phyloP scores from a whole-genome alignment of 2,888 invertebrate genomes.

The Tetranychus piercei region DNA sequence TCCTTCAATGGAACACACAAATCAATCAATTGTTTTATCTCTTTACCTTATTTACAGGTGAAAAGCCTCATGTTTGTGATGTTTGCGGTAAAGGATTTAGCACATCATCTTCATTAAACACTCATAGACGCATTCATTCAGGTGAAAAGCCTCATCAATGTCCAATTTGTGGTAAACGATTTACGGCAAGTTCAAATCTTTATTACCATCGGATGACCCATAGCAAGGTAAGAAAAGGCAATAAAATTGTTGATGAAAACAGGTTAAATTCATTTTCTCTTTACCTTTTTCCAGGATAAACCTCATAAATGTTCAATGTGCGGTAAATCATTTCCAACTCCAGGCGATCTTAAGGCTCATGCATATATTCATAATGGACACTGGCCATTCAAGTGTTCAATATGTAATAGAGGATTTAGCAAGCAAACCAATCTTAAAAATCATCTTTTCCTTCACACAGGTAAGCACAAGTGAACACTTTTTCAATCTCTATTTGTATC shows the following conservation, averaged over 20 bases:
- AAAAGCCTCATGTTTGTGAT: slow-evolving; percentile 87
- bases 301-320: slow-evolving; percentile 36
- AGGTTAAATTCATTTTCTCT: neutral
- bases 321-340: slow-evolving; percentile 18
- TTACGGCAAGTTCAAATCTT: slow-evolving; percentile 84
- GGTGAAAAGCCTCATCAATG: slow-evolving; percentile 53
- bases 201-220: slow-evolving; percentile 97
- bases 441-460: slow-evolving; percentile 37
- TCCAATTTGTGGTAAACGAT: slow-evolving; percentile 65
- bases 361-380: slow-evolving; percentile 72
- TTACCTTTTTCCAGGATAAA: slow-evolving; percentile 51
- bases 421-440: slow-evolving; percentile 90
- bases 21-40: neutral
- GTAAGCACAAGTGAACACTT: neutral
- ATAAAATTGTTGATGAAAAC: neutral
- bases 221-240: slow-evolving; percentile 56
- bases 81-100: slow-evolving; percentile 91
- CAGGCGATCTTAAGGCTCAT: slow-evolving; percentile 15
- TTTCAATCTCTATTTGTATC: neutral
- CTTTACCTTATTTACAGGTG: slow-evolving; percentile 32
- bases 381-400: slow-evolving; percentile 89
- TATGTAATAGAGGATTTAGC: slow-evolving; percentile 82
- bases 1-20: neutral
- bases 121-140: slow-evolving; percentile 73
- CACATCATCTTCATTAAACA: slow-evolving; percentile 81